Evolutionary conservation across 2,797 vertebrate species (phyloP).

Genomic region (Thalassophryne amazonica): DNA sequence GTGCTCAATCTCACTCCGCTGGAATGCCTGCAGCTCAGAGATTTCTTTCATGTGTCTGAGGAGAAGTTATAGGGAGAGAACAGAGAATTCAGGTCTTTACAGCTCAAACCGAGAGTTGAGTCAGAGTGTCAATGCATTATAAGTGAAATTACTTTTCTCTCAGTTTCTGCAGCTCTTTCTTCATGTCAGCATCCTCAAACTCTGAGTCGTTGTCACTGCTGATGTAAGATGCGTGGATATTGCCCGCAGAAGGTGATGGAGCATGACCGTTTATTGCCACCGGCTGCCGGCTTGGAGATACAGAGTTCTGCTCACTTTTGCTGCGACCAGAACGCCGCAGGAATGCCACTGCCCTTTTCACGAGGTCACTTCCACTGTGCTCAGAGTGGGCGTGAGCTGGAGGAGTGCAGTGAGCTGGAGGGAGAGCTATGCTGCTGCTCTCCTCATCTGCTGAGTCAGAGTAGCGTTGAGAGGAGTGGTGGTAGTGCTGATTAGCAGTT

Average conservation of each 20-base stretch:
- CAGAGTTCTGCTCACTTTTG: slow-evolving; percentile 80
- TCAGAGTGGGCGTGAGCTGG: slow-evolving; percentile 68
- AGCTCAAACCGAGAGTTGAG: no score
- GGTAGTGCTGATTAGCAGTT: slow-evolving; percentile 58
- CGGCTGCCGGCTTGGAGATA: slow-evolving; percentile 76
- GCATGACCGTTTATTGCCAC: slow-evolving; percentile 71
- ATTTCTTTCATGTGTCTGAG: slow-evolving; percentile 96
- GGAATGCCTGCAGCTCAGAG: slow-evolving; percentile 92
- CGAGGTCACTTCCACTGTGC: slow-evolving; percentile 83
- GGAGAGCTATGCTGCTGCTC: slow-evolving; percentile 59
- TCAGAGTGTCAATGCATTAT: no score
- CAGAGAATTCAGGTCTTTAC: no score
- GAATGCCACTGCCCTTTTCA: slow-evolving; percentile 90
- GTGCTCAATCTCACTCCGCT: slow-evolving; percentile 91
- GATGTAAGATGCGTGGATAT: slow-evolving; percentile 83
- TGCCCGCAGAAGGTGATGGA: slow-evolving; percentile 63
- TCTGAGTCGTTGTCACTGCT: slow-evolving; percentile 99
- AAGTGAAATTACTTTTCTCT: slow-evolving; percentile 89
- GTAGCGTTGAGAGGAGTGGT: slow-evolving; percentile 62
- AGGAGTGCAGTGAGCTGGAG: slow-evolving; percentile 33
- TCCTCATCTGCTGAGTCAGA: slow-evolving; percentile 86
- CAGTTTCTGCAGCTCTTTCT: slow-evolving; percentile 90
- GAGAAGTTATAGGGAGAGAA: slow-evolving; percentile 12
- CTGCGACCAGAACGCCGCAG: slow-evolving; percentile 85
- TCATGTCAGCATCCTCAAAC: slow-evolving; percentile 94